These are phyloP conservation scores for Enteromius radiatus DNA, from an alignment of 2,797 vertebrate genomes.

Conservation along the genomic window DNA sequence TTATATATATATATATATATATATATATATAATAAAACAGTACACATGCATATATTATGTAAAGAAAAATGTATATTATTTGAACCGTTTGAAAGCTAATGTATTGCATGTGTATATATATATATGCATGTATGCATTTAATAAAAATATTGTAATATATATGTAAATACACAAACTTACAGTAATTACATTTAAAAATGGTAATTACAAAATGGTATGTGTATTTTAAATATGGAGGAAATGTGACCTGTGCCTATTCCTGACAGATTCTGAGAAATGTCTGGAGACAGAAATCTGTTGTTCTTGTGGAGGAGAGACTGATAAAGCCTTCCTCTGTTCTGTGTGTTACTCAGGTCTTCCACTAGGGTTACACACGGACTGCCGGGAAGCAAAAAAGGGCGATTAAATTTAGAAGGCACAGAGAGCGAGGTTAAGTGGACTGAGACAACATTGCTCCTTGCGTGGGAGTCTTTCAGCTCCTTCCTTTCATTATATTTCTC, in stretches of 20 bases:
- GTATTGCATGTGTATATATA: too few relatives aligned
- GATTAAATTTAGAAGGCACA: constrained; percentile 47
- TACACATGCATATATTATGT: too few relatives aligned
- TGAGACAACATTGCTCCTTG: constrained; percentile 31
- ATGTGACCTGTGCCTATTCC: not conserved
- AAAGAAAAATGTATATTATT: too few relatives aligned
- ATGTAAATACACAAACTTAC: too few relatives aligned
- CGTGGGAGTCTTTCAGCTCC: constrained; percentile 40
- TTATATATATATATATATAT: too few relatives aligned
- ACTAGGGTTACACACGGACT: constrained; percentile 6
- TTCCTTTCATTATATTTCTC: constrained; percentile 29
- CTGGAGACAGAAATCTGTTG: not conserved
- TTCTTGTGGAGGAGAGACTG: not conserved
- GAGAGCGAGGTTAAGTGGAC: constrained; percentile 46
- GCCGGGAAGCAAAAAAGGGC: not conserved
- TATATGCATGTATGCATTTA: too few relatives aligned
- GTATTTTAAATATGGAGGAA: not conserved
- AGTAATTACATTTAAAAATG: too few relatives aligned
- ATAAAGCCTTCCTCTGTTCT: not conserved
- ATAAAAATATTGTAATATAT: too few relatives aligned
- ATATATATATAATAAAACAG: too few relatives aligned
- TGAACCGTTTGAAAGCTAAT: too few relatives aligned
- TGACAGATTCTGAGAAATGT: not conserved
- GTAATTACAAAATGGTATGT: not conserved
- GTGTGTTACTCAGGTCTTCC: not conserved